phyloP scores from a whole-genome alignment of 2,797 vertebrate genomes.

The Mustela erminea region DNA sequence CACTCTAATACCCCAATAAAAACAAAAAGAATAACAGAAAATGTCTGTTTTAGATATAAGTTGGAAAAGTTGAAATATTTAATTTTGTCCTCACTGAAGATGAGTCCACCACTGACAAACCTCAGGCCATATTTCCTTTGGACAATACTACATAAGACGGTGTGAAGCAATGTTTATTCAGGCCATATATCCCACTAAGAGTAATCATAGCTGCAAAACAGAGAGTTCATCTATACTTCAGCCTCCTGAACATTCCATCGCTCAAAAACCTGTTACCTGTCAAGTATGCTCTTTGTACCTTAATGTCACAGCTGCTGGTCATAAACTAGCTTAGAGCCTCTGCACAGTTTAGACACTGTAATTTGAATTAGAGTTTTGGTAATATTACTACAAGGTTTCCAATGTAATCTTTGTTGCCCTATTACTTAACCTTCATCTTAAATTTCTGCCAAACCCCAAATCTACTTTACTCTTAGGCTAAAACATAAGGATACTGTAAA shows the following conservation, averaged over 20 bases:
- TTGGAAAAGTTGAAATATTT: constrained; percentile 25
- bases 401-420: constrained; percentile 11
- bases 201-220: background rate
- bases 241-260: background rate
- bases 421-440: background rate
- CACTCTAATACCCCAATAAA: background rate
- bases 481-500: background rate
- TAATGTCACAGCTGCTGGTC: background rate
- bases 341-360: background rate
- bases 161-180: background rate
- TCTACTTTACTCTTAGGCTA: background rate
- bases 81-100: background rate
- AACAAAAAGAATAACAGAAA: background rate
- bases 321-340: background rate
- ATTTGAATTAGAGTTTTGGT: background rate
- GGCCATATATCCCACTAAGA: background rate
- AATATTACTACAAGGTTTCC: background rate
- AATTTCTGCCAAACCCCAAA: background rate
- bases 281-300: background rate
- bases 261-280: background rate
- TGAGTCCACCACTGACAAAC: background rate
- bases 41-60: background rate
- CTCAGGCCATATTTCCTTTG: background rate
- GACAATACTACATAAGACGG: background rate
- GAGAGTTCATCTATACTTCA: background rate